These are phyloP conservation scores for Perodicticus potto DNA, from an alignment of 2,797 vertebrate genomes.

Conservation along the genomic window DNA sequence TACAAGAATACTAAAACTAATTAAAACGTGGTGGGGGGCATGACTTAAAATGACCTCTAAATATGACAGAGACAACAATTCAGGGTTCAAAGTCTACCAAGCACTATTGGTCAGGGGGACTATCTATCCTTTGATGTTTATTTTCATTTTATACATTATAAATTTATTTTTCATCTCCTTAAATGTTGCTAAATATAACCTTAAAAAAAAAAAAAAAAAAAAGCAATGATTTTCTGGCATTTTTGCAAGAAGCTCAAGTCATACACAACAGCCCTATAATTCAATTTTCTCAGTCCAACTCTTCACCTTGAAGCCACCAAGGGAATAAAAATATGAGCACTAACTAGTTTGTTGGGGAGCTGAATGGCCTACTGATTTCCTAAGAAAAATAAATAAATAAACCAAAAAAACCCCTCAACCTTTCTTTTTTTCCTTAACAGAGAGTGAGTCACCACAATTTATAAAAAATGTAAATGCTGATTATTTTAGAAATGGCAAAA, in stretches of 20 bases:
- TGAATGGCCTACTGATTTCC: not conserved
- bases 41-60: not conserved
- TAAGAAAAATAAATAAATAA: not conserved
- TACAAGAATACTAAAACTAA: not conserved
- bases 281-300: not conserved
- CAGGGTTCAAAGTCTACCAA: not conserved
- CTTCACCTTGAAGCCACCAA: not conserved
- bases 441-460: not conserved
- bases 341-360: not conserved
- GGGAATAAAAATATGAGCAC: not conserved
- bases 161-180: not conserved
- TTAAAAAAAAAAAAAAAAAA: slow-evolving; percentile 30
- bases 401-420: not conserved
- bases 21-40: not conserved
- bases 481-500: slow-evolving; percentile 42
- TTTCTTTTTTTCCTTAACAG: not conserved
- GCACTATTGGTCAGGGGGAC: not conserved
- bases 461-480: slow-evolving; percentile 15
- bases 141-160: not conserved
- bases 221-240: not conserved
- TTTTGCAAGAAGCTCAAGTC: not conserved
- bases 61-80: not conserved
- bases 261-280: not conserved
- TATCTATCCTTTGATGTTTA: not conserved
- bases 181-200: not conserved